Conservation (phyloP, 1,140 invertebrate species). For the Orius insidiosus region DNA sequence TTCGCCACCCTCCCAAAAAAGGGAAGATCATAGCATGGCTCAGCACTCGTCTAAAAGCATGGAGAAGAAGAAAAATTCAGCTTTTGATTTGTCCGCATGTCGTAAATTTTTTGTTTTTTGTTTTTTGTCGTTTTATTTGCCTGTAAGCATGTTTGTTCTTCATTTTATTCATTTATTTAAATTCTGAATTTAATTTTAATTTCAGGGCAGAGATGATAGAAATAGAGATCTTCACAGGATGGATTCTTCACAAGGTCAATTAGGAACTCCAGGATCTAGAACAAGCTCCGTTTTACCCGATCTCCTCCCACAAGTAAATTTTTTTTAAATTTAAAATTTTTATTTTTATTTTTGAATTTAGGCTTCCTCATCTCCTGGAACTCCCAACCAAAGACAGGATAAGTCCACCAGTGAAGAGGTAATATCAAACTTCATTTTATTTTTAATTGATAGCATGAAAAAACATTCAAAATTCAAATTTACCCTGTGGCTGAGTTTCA, state of each 20-base stretch:
- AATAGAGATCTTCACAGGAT: slow-evolving; percentile 39
- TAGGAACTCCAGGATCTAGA: slow-evolving; percentile 36
- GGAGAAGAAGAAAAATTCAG: no score
- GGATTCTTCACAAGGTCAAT: slow-evolving; percentile 31
- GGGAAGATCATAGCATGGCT: neutral
- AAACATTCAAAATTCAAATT: no score
- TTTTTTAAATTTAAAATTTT: slow-evolving; percentile 9
- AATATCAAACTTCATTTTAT: slow-evolving; percentile 25
- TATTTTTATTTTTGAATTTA: slow-evolving; percentile 24
- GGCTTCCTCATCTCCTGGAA: slow-evolving; percentile 57
- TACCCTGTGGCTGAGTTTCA: no score
- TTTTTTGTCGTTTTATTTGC: no score
- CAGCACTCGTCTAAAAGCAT: no score
- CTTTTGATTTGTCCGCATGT: no score
- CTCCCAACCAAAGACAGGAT: slow-evolving; percentile 64
- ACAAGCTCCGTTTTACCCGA: slow-evolving; percentile 86
- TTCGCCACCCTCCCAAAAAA: no score
- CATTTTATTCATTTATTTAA: no score
- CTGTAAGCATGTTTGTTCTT: no score
- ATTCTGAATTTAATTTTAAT: slow-evolving; percentile 1
- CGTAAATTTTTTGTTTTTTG: no score
- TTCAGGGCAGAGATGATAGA: slow-evolving; percentile 40
- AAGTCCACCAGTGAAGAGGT: slow-evolving; percentile 90
- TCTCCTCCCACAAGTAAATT: slow-evolving; percentile 52
- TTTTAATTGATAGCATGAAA: neutral